Conservation (phyloP, 2,888 invertebrate species). For the Pedicia rivosa region DNA sequence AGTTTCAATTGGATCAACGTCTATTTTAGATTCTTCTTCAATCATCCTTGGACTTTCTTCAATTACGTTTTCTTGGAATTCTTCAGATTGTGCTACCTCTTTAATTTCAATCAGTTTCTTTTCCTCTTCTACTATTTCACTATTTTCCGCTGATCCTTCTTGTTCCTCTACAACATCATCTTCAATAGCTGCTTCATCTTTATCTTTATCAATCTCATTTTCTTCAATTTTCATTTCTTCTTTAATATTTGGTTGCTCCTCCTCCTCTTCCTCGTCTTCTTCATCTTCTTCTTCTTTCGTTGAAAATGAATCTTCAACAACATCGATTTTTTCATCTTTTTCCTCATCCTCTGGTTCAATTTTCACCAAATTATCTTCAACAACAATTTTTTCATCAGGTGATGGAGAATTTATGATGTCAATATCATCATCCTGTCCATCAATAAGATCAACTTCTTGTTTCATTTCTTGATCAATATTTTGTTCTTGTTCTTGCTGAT, state of each 20-base stretch:
- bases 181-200: conserved; percentile 9
- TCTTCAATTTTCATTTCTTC: conserved; percentile 3
- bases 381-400: conserved; percentile 24
- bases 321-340: conserved; percentile 21
- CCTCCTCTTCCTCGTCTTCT: conserved; percentile 7
- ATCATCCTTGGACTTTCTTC: too few relatives aligned
- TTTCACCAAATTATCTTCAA: conserved; percentile 27
- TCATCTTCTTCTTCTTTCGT: conserved; percentile 6
- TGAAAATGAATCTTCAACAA: conserved; percentile 13
- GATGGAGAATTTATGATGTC: conserved; percentile 26
- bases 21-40: conserved; percentile 6
- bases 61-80: too few relatives aligned
- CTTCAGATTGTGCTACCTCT: too few relatives aligned
- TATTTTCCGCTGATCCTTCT: too few relatives aligned
- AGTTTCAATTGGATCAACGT: conserved; percentile 8
- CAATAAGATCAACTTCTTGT: too few relatives aligned
- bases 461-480: conserved; percentile 3
- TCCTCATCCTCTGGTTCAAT: conserved; percentile 27
- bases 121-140: too few relatives aligned
- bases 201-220: conserved; percentile 11
- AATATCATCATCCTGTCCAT: conserved; percentile 26
- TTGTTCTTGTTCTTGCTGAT: background rate
- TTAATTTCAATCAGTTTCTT: too few relatives aligned
- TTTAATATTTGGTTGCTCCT: background rate
- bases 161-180: conserved; percentile 5